Evolutionary conservation across 2,888 invertebrate genomes (phyloP), one percentile per base, ranked within the genome.

Genomic region (Pollenia labialis): DNA sequence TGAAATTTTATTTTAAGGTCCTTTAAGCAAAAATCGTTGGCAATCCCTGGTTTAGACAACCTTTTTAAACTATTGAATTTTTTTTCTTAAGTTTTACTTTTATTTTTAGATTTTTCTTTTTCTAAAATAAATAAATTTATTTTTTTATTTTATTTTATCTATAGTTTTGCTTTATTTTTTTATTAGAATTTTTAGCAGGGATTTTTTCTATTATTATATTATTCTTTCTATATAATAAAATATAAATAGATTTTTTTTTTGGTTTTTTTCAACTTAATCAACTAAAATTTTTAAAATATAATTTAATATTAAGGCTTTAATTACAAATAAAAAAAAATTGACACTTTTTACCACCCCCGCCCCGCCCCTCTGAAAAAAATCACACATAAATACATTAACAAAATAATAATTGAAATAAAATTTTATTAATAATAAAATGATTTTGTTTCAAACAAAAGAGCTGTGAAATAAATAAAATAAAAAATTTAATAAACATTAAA

Each of bases 401-500:
- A 81, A 81, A 69, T 68, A 68, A 60, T 54, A 54, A 76, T 48
- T 32, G 32, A n/a, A 74, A 42, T 48, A 72, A 42, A 64, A 62
- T 54, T 23, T 58, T 69, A 81, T 89, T 85, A 88, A 16, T 18
- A 75, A 84, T 50, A 60, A 85, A 69, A 44, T 76, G 62, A 86
- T 88, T 88, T 88, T 85, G 85, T 88, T 91, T 92, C 91, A 92
- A 92, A 93, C 93, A 91, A 92, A 91, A 92, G 93, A 93, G 93
- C 93, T 93, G 93, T 93, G 93, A 93, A 93, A 91, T 82, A 74
- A 82, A 56, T 44, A 44, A 44, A 69, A 77, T 46, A 92, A 92
- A 92, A 91, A 76, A 54, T 72, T 91, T 48, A 69, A 90, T 90
- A 90, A 89, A 90, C 89, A 90, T 85, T 87, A 87, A 62, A 60